Percentiles rank a stretch among this genome's conserved stretches.
Evolutionary conservation across 1,140 invertebrate species (phyloP).

Genomic region (Ips nitidus): DNA sequence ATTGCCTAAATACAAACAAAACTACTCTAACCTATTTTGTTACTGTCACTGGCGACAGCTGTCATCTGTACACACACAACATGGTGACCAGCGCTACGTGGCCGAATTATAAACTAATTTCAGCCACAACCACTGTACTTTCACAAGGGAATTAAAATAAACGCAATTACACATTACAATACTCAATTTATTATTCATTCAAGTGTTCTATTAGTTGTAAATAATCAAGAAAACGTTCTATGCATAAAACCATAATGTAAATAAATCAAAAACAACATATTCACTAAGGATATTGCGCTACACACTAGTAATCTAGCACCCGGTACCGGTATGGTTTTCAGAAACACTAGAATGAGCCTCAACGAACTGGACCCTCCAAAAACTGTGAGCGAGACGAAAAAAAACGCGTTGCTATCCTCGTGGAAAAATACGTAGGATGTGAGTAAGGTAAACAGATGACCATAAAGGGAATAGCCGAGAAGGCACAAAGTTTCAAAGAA

Average conservation of each 20-base stretch:
- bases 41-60: no score
- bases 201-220: no score
- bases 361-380: constrained; percentile 55
- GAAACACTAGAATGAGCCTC: constrained; percentile 52
- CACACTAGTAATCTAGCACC: constrained; percentile 54
- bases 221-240: constrained; percentile 41
- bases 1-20: no score
- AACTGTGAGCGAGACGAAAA: constrained; percentile 52
- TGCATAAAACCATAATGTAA: constrained; percentile 58
- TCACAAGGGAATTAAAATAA: no score
- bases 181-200: no score
- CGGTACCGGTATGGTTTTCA: constrained; percentile 53
- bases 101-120: no score
- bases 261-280: constrained; percentile 55
- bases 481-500: constrained; percentile 52
- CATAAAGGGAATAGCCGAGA: constrained; percentile 56
- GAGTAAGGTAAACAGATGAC: constrained; percentile 53
- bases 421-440: constrained; percentile 51
- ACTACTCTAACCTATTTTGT: no score
- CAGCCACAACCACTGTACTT: no score
- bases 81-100: no score
- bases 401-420: constrained; percentile 52
- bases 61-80: no score
- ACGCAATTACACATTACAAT: no score
- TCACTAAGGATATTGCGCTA: constrained; percentile 50